Percentiles rank a stretch among this genome's conserved stretches.
Conservation (phyloP, 2,113 vertebrate species). For the Tinamus guttatus region DNA sequence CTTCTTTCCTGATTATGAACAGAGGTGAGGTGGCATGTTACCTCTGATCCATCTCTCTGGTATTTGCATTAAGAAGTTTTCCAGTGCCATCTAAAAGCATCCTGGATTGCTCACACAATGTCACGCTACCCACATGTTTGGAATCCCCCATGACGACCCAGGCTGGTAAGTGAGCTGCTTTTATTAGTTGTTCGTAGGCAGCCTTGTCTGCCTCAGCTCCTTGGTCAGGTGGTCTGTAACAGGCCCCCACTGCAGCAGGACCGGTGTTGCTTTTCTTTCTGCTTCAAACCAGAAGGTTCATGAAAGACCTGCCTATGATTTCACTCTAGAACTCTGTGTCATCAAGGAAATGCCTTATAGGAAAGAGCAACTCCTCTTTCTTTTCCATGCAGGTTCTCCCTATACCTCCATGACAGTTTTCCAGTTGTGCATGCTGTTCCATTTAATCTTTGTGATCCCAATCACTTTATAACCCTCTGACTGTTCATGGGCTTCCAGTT, state of each 20-base stretch:
- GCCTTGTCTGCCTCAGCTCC: background rate
- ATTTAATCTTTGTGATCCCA: background rate
- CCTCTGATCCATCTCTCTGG: background rate
- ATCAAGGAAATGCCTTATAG: background rate
- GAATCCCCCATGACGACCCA: background rate
- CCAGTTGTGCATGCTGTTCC: background rate
- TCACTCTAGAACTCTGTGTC: background rate
- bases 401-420: background rate
- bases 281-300: background rate
- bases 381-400: background rate
- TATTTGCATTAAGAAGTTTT: background rate
- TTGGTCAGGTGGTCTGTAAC: background rate
- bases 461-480: background rate
- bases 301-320: background rate
- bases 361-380: background rate
- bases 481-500: background rate
- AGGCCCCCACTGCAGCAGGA: background rate
- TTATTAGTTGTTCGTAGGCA: background rate
- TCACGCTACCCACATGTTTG: background rate
- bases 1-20: background rate
- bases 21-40: background rate
- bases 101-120: background rate
- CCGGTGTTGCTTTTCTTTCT: background rate
- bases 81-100: background rate
- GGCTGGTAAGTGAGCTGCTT: background rate